Base-by-base conservation (phyloP, 2,113 vertebrate species). In the Paramormyrops kingsleyae region DNA sequence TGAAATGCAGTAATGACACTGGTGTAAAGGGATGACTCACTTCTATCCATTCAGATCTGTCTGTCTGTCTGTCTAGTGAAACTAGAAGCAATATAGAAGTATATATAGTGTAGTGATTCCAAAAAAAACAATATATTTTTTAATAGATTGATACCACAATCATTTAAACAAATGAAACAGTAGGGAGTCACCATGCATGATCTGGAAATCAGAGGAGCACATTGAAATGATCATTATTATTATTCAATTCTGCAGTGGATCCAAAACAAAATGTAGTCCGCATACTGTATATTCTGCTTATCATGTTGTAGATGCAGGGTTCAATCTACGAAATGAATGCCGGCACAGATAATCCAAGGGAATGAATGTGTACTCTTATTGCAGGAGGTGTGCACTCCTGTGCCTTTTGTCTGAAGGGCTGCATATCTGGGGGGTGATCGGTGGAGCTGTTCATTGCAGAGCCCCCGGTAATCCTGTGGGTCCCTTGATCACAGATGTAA, bases 401-500 rank as follows among this genome's bases (percentile, higher is more conserved):
- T 6, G 19, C 83, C 83, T 85, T 49, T 85, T 85, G 9, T 46
- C 9, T 47, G 35, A 46, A 8, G 50, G 31, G 49, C 86, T 53
- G 49, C 19, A 42, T 49, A 31, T 15, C 27, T 8, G 27, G 47
- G 27, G 47, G 86, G 86, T 1, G 42, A 17, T 59, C 52, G 21
- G 47, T 74, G 56, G 15, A 47, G 83, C 42, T 19, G 31, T 39
- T n/a, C 27, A 62, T 5, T 47, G 24, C 80, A 9, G 56, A 66
- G 21, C 42, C 53, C 52, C 24, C 7, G 39, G 9, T 74, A 50
- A 70, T 87, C 46, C 59, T 10, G 13, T 42, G 42, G 17, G 46
- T 74, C 44, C 47, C 66, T 87, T 59, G 4, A 83, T 88, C 84
- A 87, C 87, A 46, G 49, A 90, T 87, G 39, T 88, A 83, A 44